A percentile compares a stretch with the other conserved stretches of the same genome.
Conservation (phyloP, 2,797 vertebrate species). For the Microctenopoma stevenorrisi region DNA sequence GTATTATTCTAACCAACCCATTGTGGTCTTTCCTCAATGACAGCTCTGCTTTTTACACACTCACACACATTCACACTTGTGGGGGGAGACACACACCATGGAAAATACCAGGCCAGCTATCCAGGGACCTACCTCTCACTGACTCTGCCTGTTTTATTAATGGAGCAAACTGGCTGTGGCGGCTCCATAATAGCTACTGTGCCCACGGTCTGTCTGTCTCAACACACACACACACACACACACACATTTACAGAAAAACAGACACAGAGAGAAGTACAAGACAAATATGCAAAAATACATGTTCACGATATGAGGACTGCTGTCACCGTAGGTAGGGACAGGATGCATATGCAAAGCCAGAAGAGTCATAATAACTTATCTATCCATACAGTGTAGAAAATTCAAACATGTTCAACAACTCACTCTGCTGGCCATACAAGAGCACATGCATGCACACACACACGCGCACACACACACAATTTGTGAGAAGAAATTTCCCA, state of each 20-base stretch:
- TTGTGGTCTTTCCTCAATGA: conserved; percentile 74
- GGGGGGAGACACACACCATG: conserved; percentile 27
- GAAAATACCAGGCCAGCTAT: conserved; percentile 69
- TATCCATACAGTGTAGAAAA: neutral
- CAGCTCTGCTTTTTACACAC: conserved; percentile 46
- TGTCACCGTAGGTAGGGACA: conserved; percentile 11
- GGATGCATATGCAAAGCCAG: neutral
- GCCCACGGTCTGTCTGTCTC: conserved; percentile 63
- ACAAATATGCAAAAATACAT: conserved; percentile 10
- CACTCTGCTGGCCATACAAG: too few relatives aligned
- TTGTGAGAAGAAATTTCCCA: conserved; percentile 40
- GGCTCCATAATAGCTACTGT: conserved; percentile 72
- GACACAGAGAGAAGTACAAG: neutral
- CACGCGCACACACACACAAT: neutral
- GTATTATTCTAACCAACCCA: conserved; percentile 67
- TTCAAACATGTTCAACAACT: too few relatives aligned
- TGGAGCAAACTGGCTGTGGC: conserved; percentile 64
- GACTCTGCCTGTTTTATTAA: conserved; percentile 81
- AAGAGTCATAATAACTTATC: too few relatives aligned
- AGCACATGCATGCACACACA: too few relatives aligned
- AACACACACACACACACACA: conserved; percentile 35
- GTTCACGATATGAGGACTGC: conserved; percentile 19
- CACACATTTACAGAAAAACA: conserved; percentile 4
- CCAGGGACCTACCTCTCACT: conserved; percentile 69
- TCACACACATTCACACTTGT: conserved; percentile 15